Conservation (phyloP, 2,888 invertebrate species). For the Hypomecis atomaria region DNA sequence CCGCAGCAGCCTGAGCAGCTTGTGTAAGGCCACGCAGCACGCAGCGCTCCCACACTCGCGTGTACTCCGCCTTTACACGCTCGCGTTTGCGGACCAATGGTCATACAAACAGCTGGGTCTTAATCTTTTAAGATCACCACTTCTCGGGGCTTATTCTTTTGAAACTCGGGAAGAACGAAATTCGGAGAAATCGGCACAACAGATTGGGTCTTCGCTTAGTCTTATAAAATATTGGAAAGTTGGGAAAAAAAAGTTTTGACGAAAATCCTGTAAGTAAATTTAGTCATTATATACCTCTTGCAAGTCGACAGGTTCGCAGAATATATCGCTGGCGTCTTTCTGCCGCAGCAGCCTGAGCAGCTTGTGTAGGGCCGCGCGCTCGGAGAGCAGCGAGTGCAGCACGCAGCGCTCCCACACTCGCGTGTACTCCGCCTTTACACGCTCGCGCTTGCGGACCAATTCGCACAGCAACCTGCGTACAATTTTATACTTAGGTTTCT, state of each 20-base stretch:
- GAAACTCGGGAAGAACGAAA: too few species aligned
- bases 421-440: conserved; percentile 94
- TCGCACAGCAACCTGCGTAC: conserved; percentile 91
- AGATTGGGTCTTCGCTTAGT: too few species aligned
- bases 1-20: conserved; percentile 90
- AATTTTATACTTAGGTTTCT: too few species aligned
- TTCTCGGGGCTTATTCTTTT: too few species aligned
- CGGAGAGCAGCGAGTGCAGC: conserved; percentile 92
- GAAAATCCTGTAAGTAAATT: too few species aligned
- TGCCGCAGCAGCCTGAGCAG: conserved; percentile 90
- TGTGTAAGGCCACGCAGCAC: conserved; percentile 90
- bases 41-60: conserved; percentile 92
- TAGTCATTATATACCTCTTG: conserved; percentile 83
- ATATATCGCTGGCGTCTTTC: conserved; percentile 94
- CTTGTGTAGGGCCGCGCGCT: conserved; percentile 90
- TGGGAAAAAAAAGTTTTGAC: too few species aligned
- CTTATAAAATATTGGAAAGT: too few species aligned
- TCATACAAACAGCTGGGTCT: too few species aligned
- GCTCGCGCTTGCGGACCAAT: conserved; percentile 97
- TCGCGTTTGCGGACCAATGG: conserved; percentile 97
- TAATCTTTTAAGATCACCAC: too few species aligned
- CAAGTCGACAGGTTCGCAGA: conserved; percentile 96
- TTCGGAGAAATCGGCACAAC: too few species aligned
- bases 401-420: conserved; percentile 92
- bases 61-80: conserved; percentile 95